Percentiles rank a stretch among this genome's conserved stretches.
phyloP scores from a whole-genome alignment of 2,888 invertebrate species.

The Ichneumoninae sp. region DNA sequence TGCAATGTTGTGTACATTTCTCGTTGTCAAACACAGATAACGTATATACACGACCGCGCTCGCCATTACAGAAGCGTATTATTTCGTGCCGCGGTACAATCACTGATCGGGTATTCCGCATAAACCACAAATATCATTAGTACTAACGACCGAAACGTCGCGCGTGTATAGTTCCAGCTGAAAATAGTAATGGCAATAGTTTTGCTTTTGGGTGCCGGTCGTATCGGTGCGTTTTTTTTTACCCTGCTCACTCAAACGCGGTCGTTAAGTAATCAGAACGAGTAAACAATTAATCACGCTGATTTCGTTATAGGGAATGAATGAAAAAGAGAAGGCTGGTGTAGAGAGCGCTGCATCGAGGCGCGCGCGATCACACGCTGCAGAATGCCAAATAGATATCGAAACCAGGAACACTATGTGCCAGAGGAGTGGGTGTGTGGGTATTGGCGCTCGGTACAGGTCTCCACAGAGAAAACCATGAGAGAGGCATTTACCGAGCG shows the following conservation, averaged over 20 bases:
- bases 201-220: slow-evolving; percentile 24
- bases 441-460: neutral
- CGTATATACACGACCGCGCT: slow-evolving; percentile 16
- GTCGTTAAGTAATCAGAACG: slow-evolving; percentile 41
- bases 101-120: slow-evolving; percentile 48
- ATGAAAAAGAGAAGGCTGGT: neutral
- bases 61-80: slow-evolving; percentile 19
- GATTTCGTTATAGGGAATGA: slow-evolving; percentile 28
- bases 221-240: slow-evolving; percentile 8
- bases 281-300: slow-evolving; percentile 48
- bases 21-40: slow-evolving; percentile 9
- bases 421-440: neutral
- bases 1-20: neutral
- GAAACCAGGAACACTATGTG: neutral
- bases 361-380: neutral
- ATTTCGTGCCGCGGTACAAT: slow-evolving; percentile 33
- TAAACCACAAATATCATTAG: slow-evolving; percentile 58
- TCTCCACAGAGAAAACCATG: neutral
- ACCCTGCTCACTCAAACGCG: slow-evolving; percentile 9
- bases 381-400: slow-evolving; percentile 2
- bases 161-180: slow-evolving; percentile 17
- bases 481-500: slow-evolving; percentile 1
- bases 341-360: neutral
- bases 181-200: slow-evolving; percentile 27
- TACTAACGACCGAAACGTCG: slow-evolving; percentile 56